These are phyloP conservation scores for Lordiphosa andalusiaca DNA, from an alignment of 2,888 invertebrate genomes.

Conservation along the genomic window DNA sequence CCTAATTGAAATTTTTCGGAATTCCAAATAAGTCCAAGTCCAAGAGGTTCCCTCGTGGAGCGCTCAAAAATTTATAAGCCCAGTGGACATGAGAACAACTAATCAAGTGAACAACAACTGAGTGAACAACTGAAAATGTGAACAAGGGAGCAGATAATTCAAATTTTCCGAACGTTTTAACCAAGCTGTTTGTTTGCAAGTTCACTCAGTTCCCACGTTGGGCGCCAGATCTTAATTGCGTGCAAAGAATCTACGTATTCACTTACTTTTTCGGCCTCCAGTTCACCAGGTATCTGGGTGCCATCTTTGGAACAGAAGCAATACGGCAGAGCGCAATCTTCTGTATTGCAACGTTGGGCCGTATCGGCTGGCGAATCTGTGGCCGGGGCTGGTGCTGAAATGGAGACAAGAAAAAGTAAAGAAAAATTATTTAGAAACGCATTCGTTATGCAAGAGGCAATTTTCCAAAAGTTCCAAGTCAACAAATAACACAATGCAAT, in stretches of 20 bases:
- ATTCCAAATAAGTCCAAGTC: too few species aligned
- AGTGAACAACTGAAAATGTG: too few species aligned
- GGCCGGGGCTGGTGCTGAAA: slow-evolving; percentile 88
- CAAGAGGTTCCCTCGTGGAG: too few species aligned
- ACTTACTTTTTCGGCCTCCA: slow-evolving; percentile 90
- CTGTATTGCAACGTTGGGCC: slow-evolving; percentile 88
- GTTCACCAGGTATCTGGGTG: slow-evolving; percentile 90
- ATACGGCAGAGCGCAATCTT: slow-evolving; percentile 90
- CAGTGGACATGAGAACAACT: too few species aligned
- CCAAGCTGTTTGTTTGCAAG: too few species aligned
- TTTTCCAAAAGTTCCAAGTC: slow-evolving; percentile 59
- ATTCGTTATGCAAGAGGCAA: slow-evolving; percentile 47
- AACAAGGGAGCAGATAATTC: too few species aligned
- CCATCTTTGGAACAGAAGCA: slow-evolving; percentile 97
- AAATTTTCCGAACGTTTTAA: too few species aligned
- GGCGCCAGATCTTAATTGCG: too few species aligned
- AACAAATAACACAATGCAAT: slow-evolving; percentile 66
- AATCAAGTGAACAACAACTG: too few species aligned
- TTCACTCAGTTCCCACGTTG: too few species aligned
- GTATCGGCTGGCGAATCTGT: slow-evolving; percentile 91
- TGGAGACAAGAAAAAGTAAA: slow-evolving; percentile 22
- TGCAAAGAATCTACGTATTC: neutral
- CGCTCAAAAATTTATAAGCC: too few species aligned
- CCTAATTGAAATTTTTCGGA: too few species aligned
- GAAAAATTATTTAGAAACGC: slow-evolving; percentile 62